Base-by-base conservation (phyloP, 2,113 vertebrate species). In the Caretta caretta region DNA sequence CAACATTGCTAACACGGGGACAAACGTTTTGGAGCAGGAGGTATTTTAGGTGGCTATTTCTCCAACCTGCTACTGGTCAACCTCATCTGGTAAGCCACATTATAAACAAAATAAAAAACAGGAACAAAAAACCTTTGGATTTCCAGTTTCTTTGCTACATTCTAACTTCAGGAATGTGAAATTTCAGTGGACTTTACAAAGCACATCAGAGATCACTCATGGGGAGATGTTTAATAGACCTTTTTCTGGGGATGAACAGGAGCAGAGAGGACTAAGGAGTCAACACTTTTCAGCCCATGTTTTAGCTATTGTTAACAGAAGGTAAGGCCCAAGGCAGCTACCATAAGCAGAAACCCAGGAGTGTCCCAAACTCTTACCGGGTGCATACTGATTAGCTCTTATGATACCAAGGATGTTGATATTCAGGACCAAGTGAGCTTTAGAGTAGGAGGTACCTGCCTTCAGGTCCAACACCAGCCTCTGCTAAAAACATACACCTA, bases 141-240 rank as follows among this genome's bases (percentile, higher is more conserved):
- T 97, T 97, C 97, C 96, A 96, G 96, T 97, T 98, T 94, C 92
- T 97, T 88, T 92, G 95, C 94, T 97, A 96, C 90, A 91, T 88
- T 69, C 69, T 80, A 86, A 84, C 88, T 14, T 96, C 62, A 95
- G 97, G 97, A 97, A 98, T 98, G 98, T 97, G 96, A 95, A 94
- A 95, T 95, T 69, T 84, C 92, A 96, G 80, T 84, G 95, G 96
- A 96, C 95, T 97, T 86, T 91, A 51, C 62, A 76, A 81, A 96
- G 94, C n/a, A 76, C 62, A 69, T 49, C 53, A 95, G 90, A 95
- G 89, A 83, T 84, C 84, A 90, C 81, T 87, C 50, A 2, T 69
- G 87, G 53, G 72, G 83, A 93, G 62, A 92, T 79, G 86, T 38
- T 16, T 16, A 87, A 91, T 2, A 84, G 82, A 42, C 79, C 83